phyloP scores from a whole-genome alignment of 2,113 vertebrate genomes.

The Oenanthe melanoleuca region DNA sequence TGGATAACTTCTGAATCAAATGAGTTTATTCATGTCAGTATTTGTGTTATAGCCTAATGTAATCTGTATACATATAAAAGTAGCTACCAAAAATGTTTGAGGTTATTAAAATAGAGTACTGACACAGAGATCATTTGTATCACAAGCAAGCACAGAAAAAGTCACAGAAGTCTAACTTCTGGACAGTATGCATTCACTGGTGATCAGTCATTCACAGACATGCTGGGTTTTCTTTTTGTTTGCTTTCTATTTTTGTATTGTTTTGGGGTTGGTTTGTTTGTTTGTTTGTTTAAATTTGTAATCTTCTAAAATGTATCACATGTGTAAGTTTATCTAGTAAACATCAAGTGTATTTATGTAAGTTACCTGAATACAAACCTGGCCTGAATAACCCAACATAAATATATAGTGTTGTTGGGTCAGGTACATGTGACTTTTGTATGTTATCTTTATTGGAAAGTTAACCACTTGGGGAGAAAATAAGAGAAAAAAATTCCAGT shows the following conservation, averaged over 20 bases:
- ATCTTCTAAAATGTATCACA: not conserved
- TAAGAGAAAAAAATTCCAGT: rapidly evolving
- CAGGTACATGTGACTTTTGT: not conserved
- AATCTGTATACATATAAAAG: not conserved
- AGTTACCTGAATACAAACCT: not conserved
- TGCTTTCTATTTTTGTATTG: not conserved
- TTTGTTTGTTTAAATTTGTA: not conserved
- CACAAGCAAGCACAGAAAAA: not conserved
- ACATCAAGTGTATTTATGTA: not conserved
- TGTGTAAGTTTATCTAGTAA: not conserved
- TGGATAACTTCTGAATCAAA: conserved; percentile 1
- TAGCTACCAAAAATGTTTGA: not conserved
- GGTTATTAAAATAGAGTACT: not conserved
- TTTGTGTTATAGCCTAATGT: not conserved
- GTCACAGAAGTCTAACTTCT: not conserved
- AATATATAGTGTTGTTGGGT: not conserved
- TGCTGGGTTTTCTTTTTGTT: not conserved
- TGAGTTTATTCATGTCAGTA: not conserved
- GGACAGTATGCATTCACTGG: not conserved
- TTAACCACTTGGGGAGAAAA: not conserved
- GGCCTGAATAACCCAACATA: not conserved
- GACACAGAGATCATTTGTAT: not conserved
- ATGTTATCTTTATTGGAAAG: not conserved
- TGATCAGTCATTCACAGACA: not conserved
- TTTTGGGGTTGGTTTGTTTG: not conserved